These are phyloP conservation scores for Mimachlamys varia DNA, from an alignment of 2,888 invertebrate genomes.

Conservation along the genomic window DNA sequence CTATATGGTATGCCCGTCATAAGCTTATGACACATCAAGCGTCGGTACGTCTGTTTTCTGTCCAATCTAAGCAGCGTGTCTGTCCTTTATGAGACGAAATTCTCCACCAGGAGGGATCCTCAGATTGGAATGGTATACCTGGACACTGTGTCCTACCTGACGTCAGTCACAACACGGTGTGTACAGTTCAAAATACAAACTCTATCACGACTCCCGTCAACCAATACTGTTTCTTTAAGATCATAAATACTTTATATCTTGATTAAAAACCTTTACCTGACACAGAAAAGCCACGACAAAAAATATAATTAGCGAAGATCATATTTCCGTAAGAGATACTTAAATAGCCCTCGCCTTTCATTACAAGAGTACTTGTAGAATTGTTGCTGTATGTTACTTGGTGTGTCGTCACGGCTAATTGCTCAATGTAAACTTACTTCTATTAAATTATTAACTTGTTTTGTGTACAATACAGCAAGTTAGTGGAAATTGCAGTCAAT, in stretches of 20 bases:
- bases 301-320: neutral
- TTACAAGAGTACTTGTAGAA: neutral
- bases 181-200: neutral
- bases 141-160: neutral
- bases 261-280: slow-evolving; percentile 17
- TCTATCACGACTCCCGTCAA: neutral
- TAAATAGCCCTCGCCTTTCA: neutral
- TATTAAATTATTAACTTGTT: slow-evolving; percentile 7
- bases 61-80: neutral
- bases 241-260: neutral
- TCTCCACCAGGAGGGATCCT: neutral
- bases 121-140: neutral
- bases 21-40: too few species aligned
- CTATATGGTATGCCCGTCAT: too few species aligned
- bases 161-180: neutral
- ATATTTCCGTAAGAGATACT: neutral
- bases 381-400: neutral
- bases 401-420: neutral
- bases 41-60: too few species aligned
- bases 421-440: neutral
- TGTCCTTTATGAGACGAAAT: neutral
- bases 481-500: neutral
- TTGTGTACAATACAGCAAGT: neutral
- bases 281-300: neutral
- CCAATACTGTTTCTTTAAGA: neutral